Base-by-base conservation (phyloP, 1,140 invertebrate genomes). In the Limonius californicus region DNA sequence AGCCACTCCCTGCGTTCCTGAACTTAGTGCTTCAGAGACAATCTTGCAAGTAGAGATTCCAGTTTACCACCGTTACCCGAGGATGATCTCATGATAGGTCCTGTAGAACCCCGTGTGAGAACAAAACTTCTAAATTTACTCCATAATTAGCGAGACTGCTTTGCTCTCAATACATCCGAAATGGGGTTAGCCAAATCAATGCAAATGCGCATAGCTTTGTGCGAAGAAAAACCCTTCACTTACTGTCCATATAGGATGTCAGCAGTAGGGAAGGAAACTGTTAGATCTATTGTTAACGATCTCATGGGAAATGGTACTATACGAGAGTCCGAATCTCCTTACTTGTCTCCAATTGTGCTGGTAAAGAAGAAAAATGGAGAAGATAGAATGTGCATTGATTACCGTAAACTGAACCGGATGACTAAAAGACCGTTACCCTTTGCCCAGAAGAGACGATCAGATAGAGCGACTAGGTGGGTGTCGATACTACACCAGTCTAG, bases 341-440 rank as follows among this genome's bases (percentile, higher is more conserved):
- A 74, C 59, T 64, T 71, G 0, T 72, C 71, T 47, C 75, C 74
- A 0, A 65, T 77, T 9, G 57, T 77, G 0, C 53, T 76, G 6
- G 74, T 77, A 0, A 69, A 69, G 39, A 78, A 79, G 58, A 70
- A 72, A 35, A 66, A 75, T 47, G 73, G 73, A n/a, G 53, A 60
- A n/a, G 55, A 70, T 16, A 42, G 74, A 16, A 20, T 77, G 8
- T 76, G 76, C 50, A 64, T 76, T 1, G 77, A 79, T 47, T 77
- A 67, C 56, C 53, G 75, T 2, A 66, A 59, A 56, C 18, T 23
- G 43, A 8, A 39, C 59, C 55, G 16, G 3, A 4, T 45, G 3
- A 14, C n/a, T 68, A 0, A 19, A 65, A 6, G 70, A 71, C 14
- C 43, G 62, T 20, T 72, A 60, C 21, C 69, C 62, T 0, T 23